Conservation (phyloP, 2,113 vertebrate species). For the Harpagus bidentatus region DNA sequence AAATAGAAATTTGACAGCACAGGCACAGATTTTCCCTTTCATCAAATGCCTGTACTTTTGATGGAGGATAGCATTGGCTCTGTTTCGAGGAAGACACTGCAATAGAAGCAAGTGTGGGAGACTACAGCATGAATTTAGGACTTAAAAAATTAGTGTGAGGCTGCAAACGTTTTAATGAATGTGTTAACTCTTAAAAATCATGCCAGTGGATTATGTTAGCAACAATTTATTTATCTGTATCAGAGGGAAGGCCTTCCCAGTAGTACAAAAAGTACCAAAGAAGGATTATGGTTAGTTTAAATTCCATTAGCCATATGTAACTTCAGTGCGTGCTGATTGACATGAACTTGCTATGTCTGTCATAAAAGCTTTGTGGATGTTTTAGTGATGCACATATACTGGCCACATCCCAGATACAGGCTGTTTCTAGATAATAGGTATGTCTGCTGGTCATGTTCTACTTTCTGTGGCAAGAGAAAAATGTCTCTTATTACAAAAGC, state of each 20-base stretch:
- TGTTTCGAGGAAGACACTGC: neutral
- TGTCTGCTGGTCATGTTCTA: neutral
- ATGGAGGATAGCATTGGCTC: neutral
- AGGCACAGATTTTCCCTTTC: neutral
- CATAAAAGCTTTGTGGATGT: neutral
- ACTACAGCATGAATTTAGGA: neutral
- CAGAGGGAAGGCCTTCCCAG: neutral
- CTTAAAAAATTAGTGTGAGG: neutral
- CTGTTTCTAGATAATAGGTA: neutral
- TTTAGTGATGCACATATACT: neutral
- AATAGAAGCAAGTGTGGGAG: neutral
- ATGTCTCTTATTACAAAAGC: neutral
- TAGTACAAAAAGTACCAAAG: neutral
- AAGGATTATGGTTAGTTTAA: neutral
- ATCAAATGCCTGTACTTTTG: neutral
- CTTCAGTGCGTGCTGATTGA: neutral
- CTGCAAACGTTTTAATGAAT: neutral
- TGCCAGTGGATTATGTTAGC: neutral
- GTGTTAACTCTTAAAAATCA: neutral
- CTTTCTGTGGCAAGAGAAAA: neutral
- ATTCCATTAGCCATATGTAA: neutral
- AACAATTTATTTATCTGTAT: neutral
- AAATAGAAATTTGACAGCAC: neutral
- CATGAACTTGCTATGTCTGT: neutral
- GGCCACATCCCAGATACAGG: neutral